Evolutionary conservation across 2,888 invertebrate genomes (phyloP), one percentile per base, ranked within the genome.

Genomic region (Campoplex nolae): DNA sequence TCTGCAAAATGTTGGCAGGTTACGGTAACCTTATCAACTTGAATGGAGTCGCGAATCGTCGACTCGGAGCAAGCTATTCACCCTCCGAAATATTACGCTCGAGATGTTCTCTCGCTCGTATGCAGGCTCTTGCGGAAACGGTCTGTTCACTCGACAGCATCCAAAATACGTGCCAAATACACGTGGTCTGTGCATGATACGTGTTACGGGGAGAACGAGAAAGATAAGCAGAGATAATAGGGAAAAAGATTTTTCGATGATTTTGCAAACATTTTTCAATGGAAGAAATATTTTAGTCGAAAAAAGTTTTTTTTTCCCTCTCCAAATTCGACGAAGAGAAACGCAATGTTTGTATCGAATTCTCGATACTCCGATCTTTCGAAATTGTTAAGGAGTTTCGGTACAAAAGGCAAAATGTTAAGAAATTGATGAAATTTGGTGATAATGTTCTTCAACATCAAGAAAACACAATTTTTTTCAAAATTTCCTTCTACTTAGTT

Each of bases 1-100:
- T 84, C 54, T 67, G 75, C 70, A 83, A 82, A 87, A 85, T 78
- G 84, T 83, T 87, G 85, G 82, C 84, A 87, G 67, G 68, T 48
- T 82, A n/a, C 81, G 38, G 35, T 68, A 67, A 65, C 58, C 48
- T 65, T 73, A 79, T 83, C 79, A 58, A 83, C 48, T 62, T 71
- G 42, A 58, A 65, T 28, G 70, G 74, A 77, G 68, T 84, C 77
- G 58, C 23, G 68, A 74, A 68, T 82, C 42, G 32, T 9, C 73
- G 67, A 76, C 28, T 76, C 32, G 77, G 18, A 62, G 58, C 35
- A n/a, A 80, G 51, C 45, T 23, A 23, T 0, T 23, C 58, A 81
- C 54, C 84, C 81, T 74, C 84, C 32, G 73, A 76, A 83, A 79
- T 83, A 62, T 86, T 79, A 65, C 70, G 56, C 70, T 48, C 54